These are phyloP conservation scores for Lepetodrilus schrolli DNA, from an alignment of 2,888 invertebrate species.

Conservation along the genomic window DNA sequence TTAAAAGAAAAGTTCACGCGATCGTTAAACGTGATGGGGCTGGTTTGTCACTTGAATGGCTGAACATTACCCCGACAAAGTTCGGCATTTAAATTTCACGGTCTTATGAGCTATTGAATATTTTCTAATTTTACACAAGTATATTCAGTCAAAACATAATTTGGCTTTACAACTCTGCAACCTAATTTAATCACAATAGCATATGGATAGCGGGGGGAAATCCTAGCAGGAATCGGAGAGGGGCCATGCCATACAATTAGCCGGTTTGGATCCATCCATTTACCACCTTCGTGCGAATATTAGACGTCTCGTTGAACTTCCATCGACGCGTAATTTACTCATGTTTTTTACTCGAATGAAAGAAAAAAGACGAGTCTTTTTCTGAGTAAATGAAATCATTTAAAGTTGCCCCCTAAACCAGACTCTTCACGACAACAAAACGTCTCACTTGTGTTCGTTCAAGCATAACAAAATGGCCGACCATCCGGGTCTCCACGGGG, in stretches of 20 bases:
- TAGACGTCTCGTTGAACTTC: constrained; percentile 12
- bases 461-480: constrained; percentile 27
- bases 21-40: too few relatives aligned
- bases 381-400: constrained; percentile 15
- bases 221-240: not conserved
- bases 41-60: too few relatives aligned
- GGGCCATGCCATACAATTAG: constrained; percentile 4
- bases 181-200: constrained; percentile 6
- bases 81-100: not conserved
- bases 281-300: constrained; percentile 14
- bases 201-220: not conserved
- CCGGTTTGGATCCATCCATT: not conserved
- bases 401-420: constrained; percentile 4
- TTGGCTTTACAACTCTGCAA: not conserved
- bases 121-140: constrained; percentile 10
- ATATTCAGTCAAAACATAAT: constrained; percentile 4
- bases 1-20: too few relatives aligned
- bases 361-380: constrained; percentile 13
- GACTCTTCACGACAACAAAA: not conserved
- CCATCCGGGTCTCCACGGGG: constrained; percentile 18
- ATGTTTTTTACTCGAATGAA: constrained; percentile 9
- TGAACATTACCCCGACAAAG: too few relatives aligned
- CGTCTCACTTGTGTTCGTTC: constrained; percentile 12
- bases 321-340: constrained; percentile 14
- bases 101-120: not conserved